Percentiles rank a stretch among this genome's conserved stretches.
Conservation (phyloP, 2,797 vertebrate species). For the Mormyrus proboscirostris region DNA sequence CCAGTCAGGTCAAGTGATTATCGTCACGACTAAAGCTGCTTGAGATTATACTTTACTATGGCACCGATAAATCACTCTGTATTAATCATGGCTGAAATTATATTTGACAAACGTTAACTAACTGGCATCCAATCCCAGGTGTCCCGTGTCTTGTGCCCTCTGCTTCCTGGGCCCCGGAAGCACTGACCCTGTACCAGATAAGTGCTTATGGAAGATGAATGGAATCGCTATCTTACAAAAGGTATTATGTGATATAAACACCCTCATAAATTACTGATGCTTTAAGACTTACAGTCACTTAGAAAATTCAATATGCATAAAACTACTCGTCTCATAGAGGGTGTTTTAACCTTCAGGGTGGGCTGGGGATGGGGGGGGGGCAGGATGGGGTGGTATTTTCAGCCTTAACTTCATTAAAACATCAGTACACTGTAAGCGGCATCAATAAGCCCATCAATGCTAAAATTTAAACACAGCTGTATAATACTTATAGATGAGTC, state of each 20-base stretch:
- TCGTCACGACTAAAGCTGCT: not conserved
- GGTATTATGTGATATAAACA: not conserved
- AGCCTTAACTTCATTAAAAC: conserved; percentile 16
- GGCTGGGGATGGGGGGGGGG: not conserved
- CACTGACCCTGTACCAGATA: conserved; percentile 2
- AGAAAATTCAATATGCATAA: conserved; percentile 11
- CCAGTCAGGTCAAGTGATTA: not conserved
- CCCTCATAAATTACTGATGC: conserved; percentile 4
- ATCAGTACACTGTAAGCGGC: conserved; percentile 5
- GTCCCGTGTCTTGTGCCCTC: not conserved
- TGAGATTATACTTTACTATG: not conserved
- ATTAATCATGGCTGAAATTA: not conserved
- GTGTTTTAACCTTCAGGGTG: not conserved
- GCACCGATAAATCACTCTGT: not conserved
- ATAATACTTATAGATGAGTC: not conserved
- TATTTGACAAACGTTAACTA: not conserved
- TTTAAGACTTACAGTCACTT: conserved; percentile 3
- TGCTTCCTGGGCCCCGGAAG: not conserved
- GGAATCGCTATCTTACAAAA: not conserved
- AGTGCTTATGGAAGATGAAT: conserved; percentile 1
- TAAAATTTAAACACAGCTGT: not conserved
- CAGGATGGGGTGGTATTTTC: not conserved
- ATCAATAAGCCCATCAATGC: not conserved
- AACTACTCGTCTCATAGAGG: not conserved
- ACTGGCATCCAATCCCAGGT: not conserved